Conservation (phyloP, 2,888 invertebrate species). For the Cephalotes varians region DNA sequence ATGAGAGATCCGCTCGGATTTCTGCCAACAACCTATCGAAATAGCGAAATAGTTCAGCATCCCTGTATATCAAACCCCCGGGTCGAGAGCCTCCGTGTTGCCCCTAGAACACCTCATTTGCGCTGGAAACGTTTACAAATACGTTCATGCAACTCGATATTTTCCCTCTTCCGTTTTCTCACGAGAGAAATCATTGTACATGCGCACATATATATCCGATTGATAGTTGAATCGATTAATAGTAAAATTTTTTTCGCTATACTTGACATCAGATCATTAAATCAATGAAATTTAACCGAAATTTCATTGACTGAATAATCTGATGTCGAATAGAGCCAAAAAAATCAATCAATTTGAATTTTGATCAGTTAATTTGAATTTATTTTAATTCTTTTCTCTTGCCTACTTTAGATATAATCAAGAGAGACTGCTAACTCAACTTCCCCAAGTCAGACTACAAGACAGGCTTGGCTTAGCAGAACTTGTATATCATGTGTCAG, state of each 20-base stretch:
- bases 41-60: constrained; percentile 48
- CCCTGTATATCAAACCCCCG: constrained; percentile 25
- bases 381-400: not conserved
- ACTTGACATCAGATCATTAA: not conserved
- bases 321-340: too few species aligned
- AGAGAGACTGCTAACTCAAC: constrained; percentile 13
- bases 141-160: constrained; percentile 30
- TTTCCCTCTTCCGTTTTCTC: not conserved
- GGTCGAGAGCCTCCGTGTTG: constrained; percentile 21
- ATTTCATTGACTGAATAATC: too few species aligned
- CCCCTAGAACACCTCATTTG: constrained; percentile 38
- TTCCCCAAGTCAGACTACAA: not conserved
- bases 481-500: constrained; percentile 49
- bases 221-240: too few species aligned
- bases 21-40: constrained; percentile 54
- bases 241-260: not conserved
- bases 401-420: not conserved
- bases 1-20: constrained; percentile 58
- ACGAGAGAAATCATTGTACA: not conserved
- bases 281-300: not conserved
- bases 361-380: not conserved
- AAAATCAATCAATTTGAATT: not conserved
- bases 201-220: not conserved
- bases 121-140: constrained; percentile 26
- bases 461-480: not conserved